These are phyloP conservation scores for Temnopleurus reevesii DNA, from an alignment of 53 echinoderm and acorn worm species.

Conservation along the genomic window DNA sequence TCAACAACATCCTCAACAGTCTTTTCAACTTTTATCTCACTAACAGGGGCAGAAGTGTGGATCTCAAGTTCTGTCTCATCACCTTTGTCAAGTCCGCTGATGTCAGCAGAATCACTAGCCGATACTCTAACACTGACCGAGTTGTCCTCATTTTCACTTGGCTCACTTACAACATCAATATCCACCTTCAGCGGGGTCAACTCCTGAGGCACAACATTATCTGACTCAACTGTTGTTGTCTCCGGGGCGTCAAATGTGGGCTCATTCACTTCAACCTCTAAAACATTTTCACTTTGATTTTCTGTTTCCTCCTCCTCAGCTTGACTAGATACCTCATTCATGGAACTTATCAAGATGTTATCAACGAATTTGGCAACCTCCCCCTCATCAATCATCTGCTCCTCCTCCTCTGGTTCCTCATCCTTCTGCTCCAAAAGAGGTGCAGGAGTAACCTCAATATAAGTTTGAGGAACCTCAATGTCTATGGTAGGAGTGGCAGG, in stretches of 20 bases:
- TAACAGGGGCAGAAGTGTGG: background rate
- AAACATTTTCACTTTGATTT: background rate
- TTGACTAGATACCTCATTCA: slow-evolving; percentile 38
- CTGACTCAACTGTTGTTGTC: slow-evolving; percentile 48
- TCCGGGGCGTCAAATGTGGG: background rate
- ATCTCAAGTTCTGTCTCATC: background rate
- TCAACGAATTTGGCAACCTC: slow-evolving; percentile 56
- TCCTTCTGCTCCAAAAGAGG: background rate
- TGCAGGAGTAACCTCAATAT: background rate
- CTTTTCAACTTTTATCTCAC: background rate
- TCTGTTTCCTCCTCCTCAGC: slow-evolving; percentile 29
- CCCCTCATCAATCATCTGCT: slow-evolving; percentile 27
- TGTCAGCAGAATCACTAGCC: slow-evolving; percentile 1
- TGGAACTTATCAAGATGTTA: slow-evolving; percentile 35
- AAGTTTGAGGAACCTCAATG: no score
- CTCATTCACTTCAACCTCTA: slow-evolving; percentile 21
- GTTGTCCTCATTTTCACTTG: slow-evolving; percentile 20
- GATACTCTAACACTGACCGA: background rate
- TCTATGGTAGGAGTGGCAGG: background rate
- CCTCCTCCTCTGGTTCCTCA: background rate
- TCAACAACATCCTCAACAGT: background rate
- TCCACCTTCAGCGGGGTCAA: background rate
- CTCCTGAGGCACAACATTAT: slow-evolving; percentile 6
- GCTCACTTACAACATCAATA: slow-evolving; percentile 27
- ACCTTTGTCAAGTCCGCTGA: background rate